A percentile compares a stretch with the other conserved stretches of the same genome.
Conservation (phyloP, 1,140 invertebrate species). For the Zaprionus davidi region DNA sequence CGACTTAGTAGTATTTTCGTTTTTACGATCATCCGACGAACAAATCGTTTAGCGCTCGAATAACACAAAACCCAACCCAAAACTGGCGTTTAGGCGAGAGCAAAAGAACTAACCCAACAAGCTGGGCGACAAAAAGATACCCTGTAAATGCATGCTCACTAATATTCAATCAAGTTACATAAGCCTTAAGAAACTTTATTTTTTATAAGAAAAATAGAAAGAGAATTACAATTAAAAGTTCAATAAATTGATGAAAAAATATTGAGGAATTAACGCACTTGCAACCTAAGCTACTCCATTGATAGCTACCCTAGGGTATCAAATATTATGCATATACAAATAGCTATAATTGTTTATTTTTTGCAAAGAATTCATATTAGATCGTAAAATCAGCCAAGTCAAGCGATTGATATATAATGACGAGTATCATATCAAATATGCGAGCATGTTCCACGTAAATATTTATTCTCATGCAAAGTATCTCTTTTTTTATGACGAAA, state of each 20-base stretch:
- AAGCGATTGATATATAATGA: slow-evolving; percentile 7
- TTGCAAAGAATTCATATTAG: slow-evolving; percentile 48
- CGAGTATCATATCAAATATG: slow-evolving; percentile 13
- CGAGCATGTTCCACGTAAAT: slow-evolving; percentile 34
- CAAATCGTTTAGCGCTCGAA: slow-evolving; percentile 71
- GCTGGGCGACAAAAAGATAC: slow-evolving; percentile 5
- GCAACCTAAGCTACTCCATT: not conserved
- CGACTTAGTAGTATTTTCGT: slow-evolving; percentile 68
- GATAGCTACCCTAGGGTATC: not conserved
- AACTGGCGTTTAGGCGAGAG: not conserved
- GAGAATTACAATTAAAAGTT: too few relatives aligned
- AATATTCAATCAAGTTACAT: too few relatives aligned
- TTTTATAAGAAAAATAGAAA: too few relatives aligned
- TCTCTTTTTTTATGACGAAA: slow-evolving; percentile 37
- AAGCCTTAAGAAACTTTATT: too few relatives aligned
- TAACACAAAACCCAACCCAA: slow-evolving; percentile 16
- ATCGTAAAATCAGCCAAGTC: slow-evolving; percentile 56
- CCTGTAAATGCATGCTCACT: not conserved
- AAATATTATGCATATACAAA: slow-evolving; percentile 62
- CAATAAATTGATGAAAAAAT: too few relatives aligned
- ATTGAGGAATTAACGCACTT: not conserved
- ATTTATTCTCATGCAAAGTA: slow-evolving; percentile 34
- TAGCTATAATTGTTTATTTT: slow-evolving; percentile 52
- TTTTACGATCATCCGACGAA: slow-evolving; percentile 71
- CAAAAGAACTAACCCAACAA: not conserved